These are phyloP conservation scores for Microtus richardsoni DNA, from an alignment of 2,113 vertebrate species.

Conservation along the genomic window DNA sequence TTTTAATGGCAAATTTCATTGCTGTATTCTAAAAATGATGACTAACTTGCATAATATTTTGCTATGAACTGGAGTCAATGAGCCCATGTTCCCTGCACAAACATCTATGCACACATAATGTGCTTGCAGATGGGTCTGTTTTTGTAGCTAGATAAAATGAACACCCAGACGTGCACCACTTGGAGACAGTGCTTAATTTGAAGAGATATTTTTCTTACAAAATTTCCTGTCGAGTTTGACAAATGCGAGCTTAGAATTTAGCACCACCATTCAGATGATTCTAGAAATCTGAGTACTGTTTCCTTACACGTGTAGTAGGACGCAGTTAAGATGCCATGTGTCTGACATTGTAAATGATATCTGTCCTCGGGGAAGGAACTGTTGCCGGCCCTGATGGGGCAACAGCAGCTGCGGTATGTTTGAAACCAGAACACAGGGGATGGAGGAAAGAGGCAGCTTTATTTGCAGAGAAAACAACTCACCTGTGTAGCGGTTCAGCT, in stretches of 20 bases:
- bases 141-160: neutral
- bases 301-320: neutral
- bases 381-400: neutral
- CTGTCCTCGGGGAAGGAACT: neutral
- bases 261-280: neutral
- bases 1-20: neutral
- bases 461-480: slow-evolving; percentile 62
- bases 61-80: neutral
- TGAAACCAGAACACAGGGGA: slow-evolving; percentile 46
- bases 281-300: neutral
- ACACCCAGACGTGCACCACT: neutral
- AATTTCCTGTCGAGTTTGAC: slow-evolving; percentile 17
- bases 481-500: slow-evolving; percentile 10
- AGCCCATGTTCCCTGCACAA: neutral
- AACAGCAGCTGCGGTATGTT: slow-evolving; percentile 28
- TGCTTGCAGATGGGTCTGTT: neutral
- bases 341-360: neutral
- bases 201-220: neutral
- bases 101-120: rapidly evolving
- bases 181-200: neutral
- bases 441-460: slow-evolving; percentile 36
- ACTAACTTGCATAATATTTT: neutral
- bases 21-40: neutral
- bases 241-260: neutral
- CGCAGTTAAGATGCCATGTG: neutral